Evolutionary conservation across 2,888 invertebrate genomes (phyloP), one percentile per base, ranked within the genome.

Genomic region (Aproaerema taeniolella): DNA sequence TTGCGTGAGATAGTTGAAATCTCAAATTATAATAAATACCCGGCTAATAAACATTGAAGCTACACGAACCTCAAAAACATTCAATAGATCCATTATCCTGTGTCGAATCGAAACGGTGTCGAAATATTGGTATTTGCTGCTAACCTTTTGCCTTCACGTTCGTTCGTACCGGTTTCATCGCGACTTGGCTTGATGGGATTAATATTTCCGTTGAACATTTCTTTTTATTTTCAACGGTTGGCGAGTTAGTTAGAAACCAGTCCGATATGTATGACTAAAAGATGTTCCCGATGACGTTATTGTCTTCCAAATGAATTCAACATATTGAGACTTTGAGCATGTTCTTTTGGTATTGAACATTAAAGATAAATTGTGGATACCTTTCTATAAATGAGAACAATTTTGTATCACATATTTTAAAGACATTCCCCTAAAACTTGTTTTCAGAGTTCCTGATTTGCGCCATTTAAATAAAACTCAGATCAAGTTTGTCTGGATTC

Each of bases 131-230:
- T 61, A 63, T 67, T 70, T 68, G 63, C 64, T 62, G 61, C 59
- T 72, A 80, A 77, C 73, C 75, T 78, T 78, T 77, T 74, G 67
- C 71, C 67, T 70, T 68, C 67, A 60, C 58, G 53, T 53, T 58
- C 49, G 60, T 79, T 75, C 80, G 60, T 79, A 76, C 80, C 79
- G 77, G 80, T 82, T 82, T 73, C 57, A 52, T 55, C 59, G 55
- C 59, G 57, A 55, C 58, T 57, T 62, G 60, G 61, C 61, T 56
- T 58, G 58, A 55, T 67, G 64, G 57, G 55, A 56, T 58, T 55
- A 66, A 73, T 74, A 74, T 74, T 75, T 79, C 75, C 68, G 69
- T 72, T 74, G 68, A 54, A 59, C 58, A 61, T 64, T 56, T 66
- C 67, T 64, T 65, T 62, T 61, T 53, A 61, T 68, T 65, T 55